Conservation (phyloP, 2,888 invertebrate genomes). For the Cepaea hortensis region DNA sequence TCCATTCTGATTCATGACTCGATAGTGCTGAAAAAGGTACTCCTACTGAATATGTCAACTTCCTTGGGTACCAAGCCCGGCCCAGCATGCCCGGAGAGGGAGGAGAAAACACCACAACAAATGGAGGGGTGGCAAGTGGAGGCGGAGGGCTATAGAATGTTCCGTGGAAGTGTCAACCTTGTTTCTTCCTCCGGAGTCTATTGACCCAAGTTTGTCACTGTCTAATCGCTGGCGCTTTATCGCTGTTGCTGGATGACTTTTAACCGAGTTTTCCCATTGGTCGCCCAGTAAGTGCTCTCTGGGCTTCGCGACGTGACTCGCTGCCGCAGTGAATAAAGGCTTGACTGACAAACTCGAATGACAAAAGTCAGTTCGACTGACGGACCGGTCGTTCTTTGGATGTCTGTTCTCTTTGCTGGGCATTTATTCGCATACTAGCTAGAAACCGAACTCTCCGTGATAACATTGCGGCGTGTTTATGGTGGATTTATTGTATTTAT, state of each 20-base stretch:
- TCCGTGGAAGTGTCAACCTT: neutral
- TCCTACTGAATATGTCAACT: constrained; percentile 8
- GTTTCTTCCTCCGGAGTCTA: neutral
- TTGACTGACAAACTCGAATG: constrained; percentile 17
- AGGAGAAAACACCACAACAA: neutral
- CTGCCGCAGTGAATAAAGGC: neutral
- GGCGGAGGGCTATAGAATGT: neutral
- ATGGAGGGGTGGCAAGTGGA: neutral
- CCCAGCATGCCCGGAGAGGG: neutral
- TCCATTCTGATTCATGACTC: constrained; percentile 22
- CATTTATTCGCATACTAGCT: no score
- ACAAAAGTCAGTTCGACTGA: neutral
- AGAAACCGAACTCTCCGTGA: no score
- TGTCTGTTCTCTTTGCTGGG: no score
- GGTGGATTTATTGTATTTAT: no score
- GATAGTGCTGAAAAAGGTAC: constrained; percentile 10
- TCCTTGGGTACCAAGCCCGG: neutral
- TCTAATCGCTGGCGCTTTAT: constrained; percentile 22
- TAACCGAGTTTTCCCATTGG: constrained; percentile 16
- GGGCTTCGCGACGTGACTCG: constrained; percentile 2
- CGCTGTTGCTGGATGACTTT: neutral
- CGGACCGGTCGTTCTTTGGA: no score
- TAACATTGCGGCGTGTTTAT: no score
- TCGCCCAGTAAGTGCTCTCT: neutral
- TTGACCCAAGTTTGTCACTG: constrained; percentile 22